Conservation (phyloP, 2,797 vertebrate genomes). For the Sandelia bainsii region DNA sequence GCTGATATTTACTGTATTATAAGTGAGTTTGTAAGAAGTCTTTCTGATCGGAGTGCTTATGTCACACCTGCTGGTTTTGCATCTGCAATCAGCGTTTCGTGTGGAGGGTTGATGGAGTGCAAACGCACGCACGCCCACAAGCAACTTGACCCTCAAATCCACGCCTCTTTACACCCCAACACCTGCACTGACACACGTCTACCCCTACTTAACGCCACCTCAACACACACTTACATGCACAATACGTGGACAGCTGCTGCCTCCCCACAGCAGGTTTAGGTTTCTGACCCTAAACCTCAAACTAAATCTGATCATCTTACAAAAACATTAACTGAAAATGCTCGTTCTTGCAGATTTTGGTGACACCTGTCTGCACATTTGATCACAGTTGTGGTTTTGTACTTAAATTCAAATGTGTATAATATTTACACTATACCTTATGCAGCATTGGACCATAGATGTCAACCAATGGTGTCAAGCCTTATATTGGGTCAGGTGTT, state of each 20-base stretch:
- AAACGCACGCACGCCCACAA: constrained; percentile 24
- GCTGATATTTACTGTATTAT: not conserved
- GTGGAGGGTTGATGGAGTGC: not conserved
- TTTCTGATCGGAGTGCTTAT: not conserved
- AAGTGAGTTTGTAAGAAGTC: not conserved
- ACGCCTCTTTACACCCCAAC: constrained; percentile 46
- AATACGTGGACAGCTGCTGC: constrained; percentile 53
- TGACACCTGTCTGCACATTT: not conserved
- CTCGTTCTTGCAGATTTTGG: not conserved
- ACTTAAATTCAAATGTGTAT: not conserved
- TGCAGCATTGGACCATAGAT: too few relatives aligned
- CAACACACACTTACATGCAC: constrained; percentile 26
- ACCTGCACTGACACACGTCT: constrained; percentile 66
- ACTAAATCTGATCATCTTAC: not conserved
- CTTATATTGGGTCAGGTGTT: not conserved
- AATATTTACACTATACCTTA: too few relatives aligned
- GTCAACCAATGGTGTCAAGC: too few relatives aligned
- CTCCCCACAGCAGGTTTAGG: constrained; percentile 26
- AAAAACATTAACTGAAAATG: not conserved
- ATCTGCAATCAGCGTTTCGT: constrained; percentile 24
- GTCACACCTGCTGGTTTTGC: constrained; percentile 43
- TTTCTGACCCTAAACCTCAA: constrained; percentile 12
- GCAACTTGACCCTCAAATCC: constrained; percentile 49
- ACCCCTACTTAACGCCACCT: constrained; percentile 30
- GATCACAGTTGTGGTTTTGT: not conserved